phyloP scores from a whole-genome alignment of 2,113 vertebrate genomes.

The Ciconia boyciana region DNA sequence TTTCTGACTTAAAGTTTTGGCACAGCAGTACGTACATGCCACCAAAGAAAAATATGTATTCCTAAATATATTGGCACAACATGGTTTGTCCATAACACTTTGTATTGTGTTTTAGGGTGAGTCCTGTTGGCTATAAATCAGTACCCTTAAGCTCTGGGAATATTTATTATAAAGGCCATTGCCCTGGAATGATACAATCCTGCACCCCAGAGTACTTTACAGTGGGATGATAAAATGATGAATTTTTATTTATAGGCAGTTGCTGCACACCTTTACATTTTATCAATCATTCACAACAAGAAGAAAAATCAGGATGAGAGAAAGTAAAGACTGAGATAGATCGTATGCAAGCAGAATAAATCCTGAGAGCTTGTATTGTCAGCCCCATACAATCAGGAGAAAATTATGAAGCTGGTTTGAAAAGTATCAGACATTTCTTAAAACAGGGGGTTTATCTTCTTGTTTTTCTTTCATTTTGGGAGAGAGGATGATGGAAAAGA shows the following conservation, averaged over 20 bases:
- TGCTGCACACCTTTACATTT: background rate
- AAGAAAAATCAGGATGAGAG: background rate
- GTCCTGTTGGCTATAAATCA: constrained; percentile 23
- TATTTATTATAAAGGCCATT: constrained; percentile 10
- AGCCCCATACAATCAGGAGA: background rate
- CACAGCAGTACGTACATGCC: background rate
- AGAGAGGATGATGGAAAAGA: background rate
- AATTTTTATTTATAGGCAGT: constrained; percentile 37
- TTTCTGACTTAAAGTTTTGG: background rate
- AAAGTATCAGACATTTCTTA: background rate
- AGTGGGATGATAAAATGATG: background rate
- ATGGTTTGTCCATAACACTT: background rate
- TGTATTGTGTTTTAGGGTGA: background rate
- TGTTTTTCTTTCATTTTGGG: background rate
- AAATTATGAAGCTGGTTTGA: background rate
- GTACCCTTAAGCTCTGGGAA: constrained; percentile 1
- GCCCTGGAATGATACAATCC: constrained; percentile 15
- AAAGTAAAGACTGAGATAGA: background rate
- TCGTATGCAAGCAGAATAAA: background rate
- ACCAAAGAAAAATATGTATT: background rate
- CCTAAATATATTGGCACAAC: background rate
- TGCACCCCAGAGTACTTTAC: background rate
- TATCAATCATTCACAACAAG: constrained; percentile 1
- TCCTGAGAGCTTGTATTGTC: background rate
- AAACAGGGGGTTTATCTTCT: background rate